Conservation (phyloP, 2,113 vertebrate species). For the Aptenodytes patagonicus region DNA sequence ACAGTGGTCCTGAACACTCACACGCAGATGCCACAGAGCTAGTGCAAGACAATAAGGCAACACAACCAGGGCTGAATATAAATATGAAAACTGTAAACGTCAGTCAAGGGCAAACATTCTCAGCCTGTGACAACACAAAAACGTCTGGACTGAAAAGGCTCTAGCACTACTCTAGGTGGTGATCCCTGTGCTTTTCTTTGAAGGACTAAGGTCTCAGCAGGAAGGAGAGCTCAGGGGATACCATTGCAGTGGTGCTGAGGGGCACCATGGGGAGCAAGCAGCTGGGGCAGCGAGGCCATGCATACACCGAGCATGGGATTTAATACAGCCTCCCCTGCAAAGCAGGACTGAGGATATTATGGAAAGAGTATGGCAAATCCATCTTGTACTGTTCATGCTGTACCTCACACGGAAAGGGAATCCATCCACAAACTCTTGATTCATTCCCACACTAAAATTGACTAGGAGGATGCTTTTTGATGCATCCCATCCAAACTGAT, state of each 20-base stretch:
- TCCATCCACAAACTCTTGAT: background rate
- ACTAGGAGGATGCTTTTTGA: background rate
- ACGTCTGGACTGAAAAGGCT: background rate
- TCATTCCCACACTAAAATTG: background rate
- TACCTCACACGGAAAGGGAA: background rate
- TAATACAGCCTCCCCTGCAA: background rate
- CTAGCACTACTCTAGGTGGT: background rate
- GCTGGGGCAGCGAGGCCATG: background rate
- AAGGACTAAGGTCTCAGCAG: background rate
- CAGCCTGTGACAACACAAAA: background rate
- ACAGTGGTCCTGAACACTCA: background rate
- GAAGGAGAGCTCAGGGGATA: background rate
- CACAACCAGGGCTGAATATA: background rate
- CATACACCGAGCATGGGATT: background rate
- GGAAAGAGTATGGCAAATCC: background rate
- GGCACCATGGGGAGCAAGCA: background rate
- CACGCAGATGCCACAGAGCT: background rate
- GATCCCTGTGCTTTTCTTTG: background rate
- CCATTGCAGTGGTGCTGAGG: background rate
- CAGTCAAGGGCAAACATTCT: background rate
- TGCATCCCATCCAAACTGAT: background rate
- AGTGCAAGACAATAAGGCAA: background rate
- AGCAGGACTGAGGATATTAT: background rate
- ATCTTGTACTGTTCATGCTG: background rate
- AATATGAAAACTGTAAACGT: background rate